A percentile compares a stretch with the other conserved stretches of the same genome.
These are phyloP conservation scores for Volucella zonaria DNA, from an alignment of 2,888 invertebrate species.

Conservation along the genomic window DNA sequence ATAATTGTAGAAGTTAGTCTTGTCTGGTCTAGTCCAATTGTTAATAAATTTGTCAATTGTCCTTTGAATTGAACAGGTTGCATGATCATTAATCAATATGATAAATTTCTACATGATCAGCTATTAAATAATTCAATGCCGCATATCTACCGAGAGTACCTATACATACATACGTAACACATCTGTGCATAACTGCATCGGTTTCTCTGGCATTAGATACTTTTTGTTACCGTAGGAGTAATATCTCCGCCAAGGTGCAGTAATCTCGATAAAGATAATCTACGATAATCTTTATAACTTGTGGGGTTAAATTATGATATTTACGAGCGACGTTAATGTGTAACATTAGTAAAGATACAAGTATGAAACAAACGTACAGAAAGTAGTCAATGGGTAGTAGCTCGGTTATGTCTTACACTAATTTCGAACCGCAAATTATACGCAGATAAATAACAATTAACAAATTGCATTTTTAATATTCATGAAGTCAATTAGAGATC, in stretches of 20 bases:
- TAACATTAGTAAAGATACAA: slow-evolving; percentile 21
- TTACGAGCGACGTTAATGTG: slow-evolving; percentile 33
- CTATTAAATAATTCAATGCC: slow-evolving; percentile 58
- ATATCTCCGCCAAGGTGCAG: slow-evolving; percentile 25
- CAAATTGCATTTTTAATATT: not conserved
- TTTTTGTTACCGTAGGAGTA: too few species aligned
- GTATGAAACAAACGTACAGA: not conserved
- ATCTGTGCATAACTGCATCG: too few species aligned
- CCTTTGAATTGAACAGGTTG: slow-evolving; percentile 48
- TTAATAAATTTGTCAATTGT: slow-evolving; percentile 34
- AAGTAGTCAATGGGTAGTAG: not conserved
- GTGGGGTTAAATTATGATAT: slow-evolving; percentile 44
- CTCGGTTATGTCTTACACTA: not conserved
- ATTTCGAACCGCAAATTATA: not conserved
- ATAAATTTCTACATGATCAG: slow-evolving; percentile 52
- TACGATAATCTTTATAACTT: slow-evolving; percentile 8
- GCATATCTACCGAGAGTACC: slow-evolving; percentile 21
- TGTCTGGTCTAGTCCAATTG: not conserved
- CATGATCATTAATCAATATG: slow-evolving; percentile 44
- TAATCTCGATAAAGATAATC: slow-evolving; percentile 40
- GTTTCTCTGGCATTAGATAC: too few species aligned
- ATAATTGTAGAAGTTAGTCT: not conserved
- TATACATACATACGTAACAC: not conserved
- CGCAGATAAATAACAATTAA: slow-evolving; percentile 1
- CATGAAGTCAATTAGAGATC: slow-evolving; percentile 3